Percentiles rank a stretch among this genome's conserved stretches.
Evolutionary conservation across 2,888 invertebrate genomes (phyloP).

Genomic region (Cerastoderma edule): DNA sequence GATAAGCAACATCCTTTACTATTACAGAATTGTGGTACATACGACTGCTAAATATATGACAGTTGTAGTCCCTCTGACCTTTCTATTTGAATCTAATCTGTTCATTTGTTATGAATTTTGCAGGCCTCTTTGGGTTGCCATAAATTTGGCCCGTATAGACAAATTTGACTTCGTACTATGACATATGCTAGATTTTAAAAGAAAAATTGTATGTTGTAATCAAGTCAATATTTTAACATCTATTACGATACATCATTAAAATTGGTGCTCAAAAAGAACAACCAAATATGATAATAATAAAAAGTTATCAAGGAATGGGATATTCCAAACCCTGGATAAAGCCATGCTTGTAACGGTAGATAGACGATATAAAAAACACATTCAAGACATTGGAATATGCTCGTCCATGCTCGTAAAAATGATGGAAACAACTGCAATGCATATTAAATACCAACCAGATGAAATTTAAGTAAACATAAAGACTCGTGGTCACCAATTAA

Average conservation of each 20-base stretch:
- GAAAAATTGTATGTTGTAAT: too few relatives aligned
- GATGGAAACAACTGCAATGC: neutral
- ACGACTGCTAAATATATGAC: neutral
- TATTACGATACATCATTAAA: too few relatives aligned
- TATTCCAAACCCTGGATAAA: too few relatives aligned
- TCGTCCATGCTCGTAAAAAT: too few relatives aligned
- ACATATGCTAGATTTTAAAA: too few relatives aligned
- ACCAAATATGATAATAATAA: too few relatives aligned
- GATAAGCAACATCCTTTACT: neutral
- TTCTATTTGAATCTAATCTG: neutral
- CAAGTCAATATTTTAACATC: too few relatives aligned
- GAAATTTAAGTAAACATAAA: slow-evolving; percentile 35
- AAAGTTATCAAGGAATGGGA: too few relatives aligned
- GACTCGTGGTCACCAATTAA: slow-evolving; percentile 30
- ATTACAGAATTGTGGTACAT: too few relatives aligned
- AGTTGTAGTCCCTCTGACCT: neutral
- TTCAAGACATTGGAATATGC: too few relatives aligned
- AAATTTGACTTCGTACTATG: neutral
- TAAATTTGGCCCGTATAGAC: neutral
- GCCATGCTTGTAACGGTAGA: neutral
- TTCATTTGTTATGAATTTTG: neutral
- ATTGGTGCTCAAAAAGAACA: too few relatives aligned
- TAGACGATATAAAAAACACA: too few relatives aligned
- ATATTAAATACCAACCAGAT: slow-evolving; percentile 17
- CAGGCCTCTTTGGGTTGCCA: neutral